Percentiles rank a stretch among this genome's conserved stretches.
Conservation (phyloP, 2,888 invertebrate species). For the Toxonevra muliebris region DNA sequence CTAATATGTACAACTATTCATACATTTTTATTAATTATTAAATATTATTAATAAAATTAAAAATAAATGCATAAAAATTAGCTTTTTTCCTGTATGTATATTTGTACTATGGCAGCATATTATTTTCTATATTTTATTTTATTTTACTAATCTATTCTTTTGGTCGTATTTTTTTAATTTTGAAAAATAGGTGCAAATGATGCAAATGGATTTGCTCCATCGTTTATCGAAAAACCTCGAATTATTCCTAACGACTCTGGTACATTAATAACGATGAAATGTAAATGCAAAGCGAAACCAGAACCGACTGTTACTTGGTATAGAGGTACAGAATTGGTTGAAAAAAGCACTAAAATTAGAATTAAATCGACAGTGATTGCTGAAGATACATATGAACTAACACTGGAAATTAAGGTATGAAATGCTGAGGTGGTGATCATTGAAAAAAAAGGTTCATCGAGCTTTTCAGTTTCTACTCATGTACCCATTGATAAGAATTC, state of each 20-base stretch:
- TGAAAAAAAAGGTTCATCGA: no score
- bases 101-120: no score
- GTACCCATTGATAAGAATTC: no score
- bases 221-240: constrained; percentile 97
- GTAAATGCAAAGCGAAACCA: constrained; percentile 94
- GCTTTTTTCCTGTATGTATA: no score
- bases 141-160: neutral
- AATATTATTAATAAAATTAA: no score
- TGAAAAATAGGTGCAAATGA: constrained; percentile 81
- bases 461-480: no score
- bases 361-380: constrained; percentile 80
- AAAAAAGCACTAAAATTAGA: constrained; percentile 85
- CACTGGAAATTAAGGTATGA: constrained; percentile 77
- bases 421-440: no score
- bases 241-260: constrained; percentile 99
- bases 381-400: constrained; percentile 88
- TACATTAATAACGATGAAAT: constrained; percentile 96
- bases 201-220: constrained; percentile 90
- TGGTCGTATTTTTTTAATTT: constrained; percentile 48
- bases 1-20: neutral
- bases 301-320: constrained; percentile 96
- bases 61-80: no score
- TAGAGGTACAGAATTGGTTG: constrained; percentile 85
- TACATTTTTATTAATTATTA: neutral
- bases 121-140: no score